A percentile compares a stretch with the other conserved stretches of the same genome.
Evolutionary conservation across 2,113 vertebrate species (phyloP).

Genomic region (Helogale parvula): DNA sequence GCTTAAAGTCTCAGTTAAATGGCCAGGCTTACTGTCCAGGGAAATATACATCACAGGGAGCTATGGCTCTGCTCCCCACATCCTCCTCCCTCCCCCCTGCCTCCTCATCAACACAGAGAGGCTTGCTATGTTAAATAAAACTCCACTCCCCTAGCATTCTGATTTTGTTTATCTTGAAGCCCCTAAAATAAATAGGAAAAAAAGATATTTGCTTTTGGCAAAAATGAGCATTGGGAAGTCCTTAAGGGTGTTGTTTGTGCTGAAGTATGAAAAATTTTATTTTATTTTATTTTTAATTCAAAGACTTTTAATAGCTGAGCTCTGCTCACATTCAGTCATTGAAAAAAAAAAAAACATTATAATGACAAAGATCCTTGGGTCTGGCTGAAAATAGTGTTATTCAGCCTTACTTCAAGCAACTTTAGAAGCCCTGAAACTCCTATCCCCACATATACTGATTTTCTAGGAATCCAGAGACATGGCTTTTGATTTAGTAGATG

Average conservation of each 20-base stretch:
- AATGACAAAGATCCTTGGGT: neutral
- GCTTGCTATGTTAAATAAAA: neutral
- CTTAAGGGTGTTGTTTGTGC: neutral
- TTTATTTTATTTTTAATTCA: neutral
- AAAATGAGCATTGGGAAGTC: neutral
- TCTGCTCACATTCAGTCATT: neutral
- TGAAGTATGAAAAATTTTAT: neutral
- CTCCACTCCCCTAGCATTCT: neutral
- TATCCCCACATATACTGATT: neutral
- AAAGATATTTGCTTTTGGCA: neutral
- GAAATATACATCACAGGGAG: rapidly evolving
- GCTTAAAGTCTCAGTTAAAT: neutral
- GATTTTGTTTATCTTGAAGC: neutral
- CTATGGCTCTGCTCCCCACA: rapidly evolving
- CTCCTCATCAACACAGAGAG: rapidly evolving
- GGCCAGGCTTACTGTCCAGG: neutral
- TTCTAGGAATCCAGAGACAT: neutral
- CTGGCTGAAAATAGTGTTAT: neutral
- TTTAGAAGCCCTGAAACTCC: neutral
- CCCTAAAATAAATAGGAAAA: neutral
- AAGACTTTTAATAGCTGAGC: neutral
- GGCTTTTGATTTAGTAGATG: neutral
- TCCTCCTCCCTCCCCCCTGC: too few species aligned
- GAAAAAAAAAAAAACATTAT: neutral
- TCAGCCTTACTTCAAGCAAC: neutral